Conservation (phyloP, 2,888 invertebrate genomes). For the Boloria euphrosyne region DNA sequence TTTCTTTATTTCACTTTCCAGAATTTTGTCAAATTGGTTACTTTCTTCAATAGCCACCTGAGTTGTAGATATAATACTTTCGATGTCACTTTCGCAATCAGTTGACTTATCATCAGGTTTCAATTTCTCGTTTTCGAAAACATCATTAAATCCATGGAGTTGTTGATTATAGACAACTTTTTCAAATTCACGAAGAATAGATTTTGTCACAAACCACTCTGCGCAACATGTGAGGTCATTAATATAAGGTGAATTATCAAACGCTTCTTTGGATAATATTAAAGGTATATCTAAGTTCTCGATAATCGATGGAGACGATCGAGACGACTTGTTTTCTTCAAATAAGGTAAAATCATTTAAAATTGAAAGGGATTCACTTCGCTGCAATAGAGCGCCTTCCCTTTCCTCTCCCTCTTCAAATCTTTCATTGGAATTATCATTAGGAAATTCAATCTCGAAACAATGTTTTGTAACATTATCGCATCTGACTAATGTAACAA, state of each 20-base stretch:
- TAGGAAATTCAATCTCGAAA: background rate
- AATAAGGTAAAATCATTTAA: conserved; percentile 44
- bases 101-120: background rate
- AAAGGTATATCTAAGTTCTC: conserved; percentile 21
- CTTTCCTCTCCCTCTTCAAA: background rate
- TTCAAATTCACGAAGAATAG: conserved; percentile 23
- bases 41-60: no score
- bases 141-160: no score
- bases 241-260: background rate
- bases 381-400: conserved; percentile 29
- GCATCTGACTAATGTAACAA: conserved; percentile 54
- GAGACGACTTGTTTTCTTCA: conserved; percentile 30
- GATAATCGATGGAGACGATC: conserved; percentile 28
- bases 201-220: conserved; percentile 45
- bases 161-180: background rate
- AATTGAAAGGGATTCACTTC: conserved; percentile 50
- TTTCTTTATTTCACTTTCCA: no score
- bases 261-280: background rate
- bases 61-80: no score
- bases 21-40: no score
- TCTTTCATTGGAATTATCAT: background rate
- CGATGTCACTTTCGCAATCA: background rate
- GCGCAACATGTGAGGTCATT: conserved; percentile 35
- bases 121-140: background rate
- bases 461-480: conserved; percentile 43